phyloP scores from a whole-genome alignment of 2,888 invertebrate species.

The Chymomyza caudatula region DNA sequence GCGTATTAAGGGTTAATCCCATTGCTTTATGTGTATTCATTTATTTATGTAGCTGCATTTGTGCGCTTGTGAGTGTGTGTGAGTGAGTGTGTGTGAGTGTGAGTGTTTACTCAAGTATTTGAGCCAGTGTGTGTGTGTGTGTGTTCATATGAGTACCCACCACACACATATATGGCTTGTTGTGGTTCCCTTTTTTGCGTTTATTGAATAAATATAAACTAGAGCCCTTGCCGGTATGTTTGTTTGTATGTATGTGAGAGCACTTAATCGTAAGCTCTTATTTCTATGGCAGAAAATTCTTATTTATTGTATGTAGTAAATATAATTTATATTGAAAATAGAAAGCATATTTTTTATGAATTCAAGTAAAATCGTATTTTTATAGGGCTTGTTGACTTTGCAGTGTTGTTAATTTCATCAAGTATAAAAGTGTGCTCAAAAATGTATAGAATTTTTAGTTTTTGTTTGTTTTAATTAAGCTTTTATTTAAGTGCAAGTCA shows the following conservation, averaged over 20 bases:
- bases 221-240: neutral
- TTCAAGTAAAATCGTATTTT: neutral
- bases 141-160: neutral
- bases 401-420: neutral
- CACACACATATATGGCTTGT: neutral
- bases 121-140: neutral
- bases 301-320: neutral
- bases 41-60: slow-evolving; percentile 21
- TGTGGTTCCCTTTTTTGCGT: slow-evolving; percentile 12
- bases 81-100: slow-evolving; percentile 29
- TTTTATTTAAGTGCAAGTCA: too few species aligned
- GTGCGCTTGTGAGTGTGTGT: slow-evolving; percentile 7
- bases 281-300: neutral
- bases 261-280: neutral
- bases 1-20: slow-evolving; percentile 70
- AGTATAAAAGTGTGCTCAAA: neutral
- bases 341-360: neutral
- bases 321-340: neutral
- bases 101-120: slow-evolving; percentile 22
- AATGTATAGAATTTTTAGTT: neutral
- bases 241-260: neutral
- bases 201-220: slow-evolving; percentile 26
- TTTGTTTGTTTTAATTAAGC: neutral
- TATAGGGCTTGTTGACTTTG: neutral
- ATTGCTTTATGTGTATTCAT: slow-evolving; percentile 35